Conservation (phyloP, 2,888 invertebrate genomes). For the Stratiomys singularior region DNA sequence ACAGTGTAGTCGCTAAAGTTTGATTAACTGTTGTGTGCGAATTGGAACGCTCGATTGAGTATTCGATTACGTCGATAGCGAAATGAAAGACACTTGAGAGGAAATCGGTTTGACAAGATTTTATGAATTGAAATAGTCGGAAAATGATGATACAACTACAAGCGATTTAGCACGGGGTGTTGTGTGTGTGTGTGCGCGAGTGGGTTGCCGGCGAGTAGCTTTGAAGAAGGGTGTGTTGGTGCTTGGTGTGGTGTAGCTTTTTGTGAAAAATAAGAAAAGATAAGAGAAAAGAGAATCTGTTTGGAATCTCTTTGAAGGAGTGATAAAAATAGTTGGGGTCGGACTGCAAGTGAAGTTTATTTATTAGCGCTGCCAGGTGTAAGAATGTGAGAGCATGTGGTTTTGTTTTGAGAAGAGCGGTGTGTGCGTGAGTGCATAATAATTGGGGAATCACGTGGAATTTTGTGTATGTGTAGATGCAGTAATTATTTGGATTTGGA, state of each 20-base stretch:
- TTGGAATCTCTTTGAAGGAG: constrained; percentile 19
- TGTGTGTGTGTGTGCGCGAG: neutral
- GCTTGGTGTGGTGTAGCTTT: neutral
- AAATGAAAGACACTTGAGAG: too few relatives aligned
- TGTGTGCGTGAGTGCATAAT: constrained; percentile 18
- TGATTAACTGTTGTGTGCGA: too few relatives aligned
- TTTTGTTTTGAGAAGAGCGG: constrained; percentile 12
- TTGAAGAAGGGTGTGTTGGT: neutral
- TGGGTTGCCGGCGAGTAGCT: neutral
- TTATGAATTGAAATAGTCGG: too few relatives aligned
- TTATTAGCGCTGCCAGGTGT: constrained; percentile 36
- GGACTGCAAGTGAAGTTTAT: constrained; percentile 8
- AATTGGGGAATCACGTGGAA: neutral
- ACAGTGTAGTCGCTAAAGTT: too few relatives aligned
- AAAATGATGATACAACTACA: neutral
- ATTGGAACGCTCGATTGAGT: too few relatives aligned
- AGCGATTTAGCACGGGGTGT: neutral
- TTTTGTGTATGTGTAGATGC: neutral
- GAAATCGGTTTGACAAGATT: too few relatives aligned
- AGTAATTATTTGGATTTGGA: too few relatives aligned
- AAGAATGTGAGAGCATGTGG: neutral
- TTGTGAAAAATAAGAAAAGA: neutral
- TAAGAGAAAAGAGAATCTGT: constrained; percentile 19
- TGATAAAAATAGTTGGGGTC: neutral
- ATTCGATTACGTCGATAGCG: too few relatives aligned